Evolutionary conservation across 2,797 vertebrate genomes (phyloP).

Genomic region (Cirrhinus molitorella): DNA sequence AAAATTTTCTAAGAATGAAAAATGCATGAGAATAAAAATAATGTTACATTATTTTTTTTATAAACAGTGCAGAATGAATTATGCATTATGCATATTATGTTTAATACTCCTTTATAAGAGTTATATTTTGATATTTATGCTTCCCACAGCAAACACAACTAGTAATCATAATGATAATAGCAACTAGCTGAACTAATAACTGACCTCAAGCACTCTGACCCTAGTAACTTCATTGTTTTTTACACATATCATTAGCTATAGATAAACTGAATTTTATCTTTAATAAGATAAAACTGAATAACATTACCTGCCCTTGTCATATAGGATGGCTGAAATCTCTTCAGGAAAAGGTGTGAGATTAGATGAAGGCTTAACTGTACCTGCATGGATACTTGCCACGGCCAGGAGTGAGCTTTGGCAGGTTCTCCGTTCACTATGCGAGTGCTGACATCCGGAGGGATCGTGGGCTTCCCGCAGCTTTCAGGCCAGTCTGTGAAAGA

Average conservation of each 20-base stretch:
- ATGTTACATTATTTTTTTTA: not conserved
- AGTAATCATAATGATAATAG: not conserved
- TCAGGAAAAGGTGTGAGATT: slow-evolving; percentile 13
- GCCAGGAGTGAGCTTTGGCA: slow-evolving; percentile 80
- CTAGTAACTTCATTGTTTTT: not conserved
- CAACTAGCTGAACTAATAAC: too few species aligned
- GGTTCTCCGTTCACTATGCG: slow-evolving; percentile 81
- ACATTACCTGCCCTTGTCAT: slow-evolving; percentile 1
- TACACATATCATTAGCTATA: not conserved
- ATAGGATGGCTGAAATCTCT: slow-evolving; percentile 9
- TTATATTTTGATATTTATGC: not conserved
- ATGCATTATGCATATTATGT: not conserved
- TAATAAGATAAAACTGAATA: not conserved
- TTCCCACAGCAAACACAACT: not conserved
- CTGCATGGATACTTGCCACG: slow-evolving; percentile 86
- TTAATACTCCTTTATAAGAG: not conserved
- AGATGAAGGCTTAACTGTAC: slow-evolving; percentile 64
- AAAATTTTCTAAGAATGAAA: too few species aligned
- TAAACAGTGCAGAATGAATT: not conserved
- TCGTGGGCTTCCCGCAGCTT: slow-evolving; percentile 74
- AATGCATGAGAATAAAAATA: not conserved
- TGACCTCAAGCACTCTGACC: not conserved
- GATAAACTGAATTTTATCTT: not conserved
- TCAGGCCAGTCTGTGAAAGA: slow-evolving; percentile 76
- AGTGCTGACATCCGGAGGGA: slow-evolving; percentile 71